phyloP scores from a whole-genome alignment of 2,113 vertebrate species.

The Tichodroma muraria region DNA sequence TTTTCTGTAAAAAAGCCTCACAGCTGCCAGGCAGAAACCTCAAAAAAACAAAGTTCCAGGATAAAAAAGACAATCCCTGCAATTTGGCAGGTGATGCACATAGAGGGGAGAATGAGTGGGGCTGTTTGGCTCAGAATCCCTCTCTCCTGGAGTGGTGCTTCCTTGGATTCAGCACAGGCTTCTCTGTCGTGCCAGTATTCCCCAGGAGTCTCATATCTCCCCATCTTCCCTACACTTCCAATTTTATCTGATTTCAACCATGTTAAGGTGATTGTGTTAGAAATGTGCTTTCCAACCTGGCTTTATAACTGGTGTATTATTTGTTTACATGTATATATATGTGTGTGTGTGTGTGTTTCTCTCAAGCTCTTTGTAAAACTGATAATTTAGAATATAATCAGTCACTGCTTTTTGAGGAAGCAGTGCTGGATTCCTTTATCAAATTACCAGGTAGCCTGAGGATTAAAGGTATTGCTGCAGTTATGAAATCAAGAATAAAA shows the following conservation, averaged over 20 bases:
- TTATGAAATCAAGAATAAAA: not conserved
- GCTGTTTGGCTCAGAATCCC: not conserved
- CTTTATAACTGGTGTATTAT: not conserved
- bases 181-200: not conserved
- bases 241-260: not conserved
- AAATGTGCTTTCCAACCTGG: not conserved
- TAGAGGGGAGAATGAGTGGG: not conserved
- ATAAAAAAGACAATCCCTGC: not conserved
- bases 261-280: not conserved
- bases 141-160: not conserved
- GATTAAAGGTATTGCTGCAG: not conserved
- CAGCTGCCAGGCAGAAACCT: not conserved
- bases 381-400: not conserved
- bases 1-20: not conserved
- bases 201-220: not conserved
- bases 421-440: not conserved
- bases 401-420: not conserved
- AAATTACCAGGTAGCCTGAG: not conserved
- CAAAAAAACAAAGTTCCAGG: not conserved
- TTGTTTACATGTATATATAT: fast-evolving
- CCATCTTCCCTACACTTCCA: not conserved
- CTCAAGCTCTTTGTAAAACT: not conserved
- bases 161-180: not conserved
- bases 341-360: not conserved
- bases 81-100: not conserved